Evolutionary conservation across 2,113 vertebrate genomes (phyloP), one percentile per base, ranked within the genome.

Genomic region (Gopherus evgoodei): DNA sequence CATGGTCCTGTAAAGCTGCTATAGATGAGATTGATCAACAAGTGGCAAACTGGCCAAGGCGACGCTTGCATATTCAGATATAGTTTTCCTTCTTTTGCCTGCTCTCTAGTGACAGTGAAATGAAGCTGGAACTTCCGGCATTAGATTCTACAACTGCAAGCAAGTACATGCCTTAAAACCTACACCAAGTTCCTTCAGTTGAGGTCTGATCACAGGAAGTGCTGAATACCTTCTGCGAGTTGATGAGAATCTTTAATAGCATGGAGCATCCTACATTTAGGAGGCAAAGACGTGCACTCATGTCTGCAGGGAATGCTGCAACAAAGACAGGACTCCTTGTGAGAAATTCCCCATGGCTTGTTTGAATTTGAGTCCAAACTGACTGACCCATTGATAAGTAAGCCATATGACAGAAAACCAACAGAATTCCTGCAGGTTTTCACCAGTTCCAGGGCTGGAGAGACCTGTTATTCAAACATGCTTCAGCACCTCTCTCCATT

Each of bases 401-500:
- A 93, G 62, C 38, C 27, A 47, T 0, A 0, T 75, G 31, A 86
- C 69, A 79, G 50, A 76, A 27, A 69, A 87, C 49, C 2, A 80
- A 84, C 78, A 95, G 49, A 83, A 56, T 19, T 4, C 35, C 13
- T 62, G 82, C 53, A 44, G 49, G 11, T 75, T 91, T 44, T n/a
- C 24, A 0, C 75, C 90, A 84, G 54, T 83, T 10, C 38, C n/a
- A 52, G 47, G 31, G 13, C 11, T 57, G 42, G 31, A 84, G 31
- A 13, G n/a, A 8, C 12, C 0, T 0, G 69, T 79, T n/a, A 85
- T 29, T 65, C 72, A 80, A 65, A 22, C 11, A 57, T 22, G 53
- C 49, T 53, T 86, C 19, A 42, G 62, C 24, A 57, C 81, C 31
- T n/a, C 38, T 81, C 49, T 87, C 53, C 44, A 81, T 91, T 88